Evolutionary conservation across 2,888 invertebrate species (phyloP), one percentile per base, ranked within the genome.

Genomic region (Epirrhoe tristata): DNA sequence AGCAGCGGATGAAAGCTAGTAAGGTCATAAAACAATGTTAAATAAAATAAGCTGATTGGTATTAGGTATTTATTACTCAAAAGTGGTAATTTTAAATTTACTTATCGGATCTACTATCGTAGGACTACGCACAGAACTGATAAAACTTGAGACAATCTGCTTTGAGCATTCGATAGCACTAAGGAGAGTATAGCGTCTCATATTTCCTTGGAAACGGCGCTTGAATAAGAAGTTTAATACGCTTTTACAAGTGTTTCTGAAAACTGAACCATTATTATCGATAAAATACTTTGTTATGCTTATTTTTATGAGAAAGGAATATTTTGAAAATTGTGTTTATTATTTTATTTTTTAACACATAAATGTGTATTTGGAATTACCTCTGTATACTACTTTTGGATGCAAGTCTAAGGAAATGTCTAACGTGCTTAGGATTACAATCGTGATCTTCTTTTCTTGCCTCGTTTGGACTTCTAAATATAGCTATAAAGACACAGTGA

Each of bases 151-250:
- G 75, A 78, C 76, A 76, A 77, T 75, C 73, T 76, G 73, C 77
- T 73, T 73, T 69, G 69, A 69, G 69, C 69, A 71, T 75, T 76
- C 67, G 69, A 78, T 69, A 58, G 61, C 65, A 56, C 55, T 64
- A 77, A 81, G 77, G 82, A 81, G n/a, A n/a, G n/a, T n/a, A n/a
- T n/a, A n/a, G 78, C 80, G 78, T 76, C 78, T 74, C 72, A 55
- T 65, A 64, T 74, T 75, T 58, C 14, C 56, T 57, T 50, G 39
- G 31, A 52, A 52, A 59, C 31, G 8, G 52, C 52, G 52, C 52
- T 52, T 52, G 16, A 66, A 64, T 63, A n/a, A n/a, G n/a, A n/a
- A 65, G 43, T 70, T 59, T 46, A 65, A 61, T 61, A 50, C 62
- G 52, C 36, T 64, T 57, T 58, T 53, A 32, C 17, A 56, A 64